Conservation (phyloP, 2,888 invertebrate genomes). For the Microplitis manilae region DNA sequence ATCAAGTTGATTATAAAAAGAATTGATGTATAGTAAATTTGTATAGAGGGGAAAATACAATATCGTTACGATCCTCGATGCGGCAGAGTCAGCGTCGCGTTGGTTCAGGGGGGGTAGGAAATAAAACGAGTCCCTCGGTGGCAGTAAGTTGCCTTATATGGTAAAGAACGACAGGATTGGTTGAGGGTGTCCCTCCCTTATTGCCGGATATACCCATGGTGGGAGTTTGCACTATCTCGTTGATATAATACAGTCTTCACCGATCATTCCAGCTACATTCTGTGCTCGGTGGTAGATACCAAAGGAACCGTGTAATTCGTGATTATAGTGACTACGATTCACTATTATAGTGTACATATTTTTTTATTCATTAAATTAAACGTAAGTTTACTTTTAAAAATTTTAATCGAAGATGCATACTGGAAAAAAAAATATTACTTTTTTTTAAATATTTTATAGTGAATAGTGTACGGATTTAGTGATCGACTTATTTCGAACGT, state of each 20-base stretch:
- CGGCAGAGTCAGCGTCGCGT: slow-evolving; percentile 36
- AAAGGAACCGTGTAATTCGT: slow-evolving; percentile 50
- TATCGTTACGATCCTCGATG: slow-evolving; percentile 41
- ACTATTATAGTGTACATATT: slow-evolving; percentile 63
- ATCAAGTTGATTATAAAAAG: slow-evolving; percentile 3
- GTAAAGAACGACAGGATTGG: slow-evolving; percentile 83
- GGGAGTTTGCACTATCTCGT: slow-evolving; percentile 58
- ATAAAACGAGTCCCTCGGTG: slow-evolving; percentile 65
- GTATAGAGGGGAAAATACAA: slow-evolving; percentile 35
- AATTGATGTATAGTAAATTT: slow-evolving; percentile 29
- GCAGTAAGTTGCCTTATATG: slow-evolving; percentile 85
- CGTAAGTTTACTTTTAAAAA: slow-evolving; percentile 47
- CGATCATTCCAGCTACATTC: slow-evolving; percentile 66
- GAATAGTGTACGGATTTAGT: neutral
- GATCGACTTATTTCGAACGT: too few relatives aligned
- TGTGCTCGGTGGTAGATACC: slow-evolving; percentile 66
- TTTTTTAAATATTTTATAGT: neutral
- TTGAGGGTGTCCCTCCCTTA: slow-evolving; percentile 70
- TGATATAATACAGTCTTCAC: slow-evolving; percentile 66
- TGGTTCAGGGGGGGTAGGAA: slow-evolving; percentile 41
- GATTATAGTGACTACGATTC: slow-evolving; percentile 31
- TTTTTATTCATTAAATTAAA: slow-evolving; percentile 51
- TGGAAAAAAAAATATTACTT: too few relatives aligned
- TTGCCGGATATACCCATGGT: slow-evolving; percentile 60
- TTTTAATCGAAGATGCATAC: too few relatives aligned